Conservation (phyloP, 2,797 vertebrate genomes). For the Cossypha niveicapilla region DNA sequence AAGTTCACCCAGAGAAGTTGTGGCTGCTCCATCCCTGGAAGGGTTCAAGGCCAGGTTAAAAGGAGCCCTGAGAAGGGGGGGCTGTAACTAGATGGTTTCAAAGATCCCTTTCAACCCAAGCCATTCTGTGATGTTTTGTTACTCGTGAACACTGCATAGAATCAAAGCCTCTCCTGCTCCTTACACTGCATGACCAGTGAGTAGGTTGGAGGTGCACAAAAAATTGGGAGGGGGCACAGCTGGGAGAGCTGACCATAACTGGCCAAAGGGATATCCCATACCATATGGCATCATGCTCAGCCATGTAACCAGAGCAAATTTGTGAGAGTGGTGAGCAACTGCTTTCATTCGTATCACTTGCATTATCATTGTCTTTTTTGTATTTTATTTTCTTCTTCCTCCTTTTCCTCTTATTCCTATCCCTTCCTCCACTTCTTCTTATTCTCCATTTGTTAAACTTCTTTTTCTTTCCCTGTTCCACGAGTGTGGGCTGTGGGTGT, state of each 20-base stretch:
- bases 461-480: background rate
- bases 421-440: background rate
- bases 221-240: background rate
- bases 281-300: background rate
- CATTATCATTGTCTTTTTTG: background rate
- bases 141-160: background rate
- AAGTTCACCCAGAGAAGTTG: background rate
- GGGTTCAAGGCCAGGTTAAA: background rate
- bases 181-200: background rate
- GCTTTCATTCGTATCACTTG: background rate
- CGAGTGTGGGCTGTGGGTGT: accelerated
- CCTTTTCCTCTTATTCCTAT: background rate
- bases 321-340: background rate
- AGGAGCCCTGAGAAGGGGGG: background rate
- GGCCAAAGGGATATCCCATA: background rate
- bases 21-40: background rate
- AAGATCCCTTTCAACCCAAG: background rate
- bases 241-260: background rate
- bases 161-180: background rate
- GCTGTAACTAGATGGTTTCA: background rate
- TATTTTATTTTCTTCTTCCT: background rate
- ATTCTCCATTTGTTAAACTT: background rate
- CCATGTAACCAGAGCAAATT: background rate
- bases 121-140: background rate
- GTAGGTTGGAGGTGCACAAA: background rate